Evolutionary conservation across 2,888 invertebrate species (phyloP).

Genomic region (Morpho deidamia): DNA sequence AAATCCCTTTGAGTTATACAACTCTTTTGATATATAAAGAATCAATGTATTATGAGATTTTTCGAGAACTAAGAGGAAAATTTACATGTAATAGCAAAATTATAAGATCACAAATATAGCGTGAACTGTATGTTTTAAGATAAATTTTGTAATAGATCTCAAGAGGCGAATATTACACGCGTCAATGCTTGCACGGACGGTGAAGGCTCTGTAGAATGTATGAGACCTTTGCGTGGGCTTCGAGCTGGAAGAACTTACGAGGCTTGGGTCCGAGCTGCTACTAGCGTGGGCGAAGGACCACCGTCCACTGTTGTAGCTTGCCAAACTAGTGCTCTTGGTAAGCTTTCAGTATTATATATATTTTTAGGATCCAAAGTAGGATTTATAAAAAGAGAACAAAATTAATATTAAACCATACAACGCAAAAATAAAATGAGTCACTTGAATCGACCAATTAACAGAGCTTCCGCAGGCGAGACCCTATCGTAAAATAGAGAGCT

Average conservation of each 20-base stretch:
- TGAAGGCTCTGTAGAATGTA: conserved; percentile 61
- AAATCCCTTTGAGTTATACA: too few relatives aligned
- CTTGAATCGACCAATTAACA: too few relatives aligned
- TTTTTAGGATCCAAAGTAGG: background rate
- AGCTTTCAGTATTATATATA: conserved; percentile 15
- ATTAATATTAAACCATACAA: too few relatives aligned
- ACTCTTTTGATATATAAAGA: too few relatives aligned
- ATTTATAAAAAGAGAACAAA: too few relatives aligned
- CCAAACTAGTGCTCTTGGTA: conserved; percentile 67
- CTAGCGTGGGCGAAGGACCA: conserved; percentile 84
- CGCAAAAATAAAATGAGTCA: too few relatives aligned
- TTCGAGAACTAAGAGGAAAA: background rate
- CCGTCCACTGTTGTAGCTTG: conserved; percentile 63
- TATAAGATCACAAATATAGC: background rate
- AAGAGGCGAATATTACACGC: conserved; percentile 60
- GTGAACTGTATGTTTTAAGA: background rate
- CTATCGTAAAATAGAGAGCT: too few relatives aligned
- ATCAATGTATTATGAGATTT: too few relatives aligned
- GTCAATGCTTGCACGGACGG: conserved; percentile 59
- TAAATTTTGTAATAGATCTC: conserved; percentile 39
- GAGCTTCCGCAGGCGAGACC: too few relatives aligned
- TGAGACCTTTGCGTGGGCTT: conserved; percentile 82
- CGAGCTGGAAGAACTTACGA: conserved; percentile 87
- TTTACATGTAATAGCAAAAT: background rate
- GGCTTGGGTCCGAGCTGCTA: conserved; percentile 92